Evolutionary conservation across 1,140 invertebrate genomes (phyloP).

Genomic region (Carcinoscorpius rotundicauda): DNA sequence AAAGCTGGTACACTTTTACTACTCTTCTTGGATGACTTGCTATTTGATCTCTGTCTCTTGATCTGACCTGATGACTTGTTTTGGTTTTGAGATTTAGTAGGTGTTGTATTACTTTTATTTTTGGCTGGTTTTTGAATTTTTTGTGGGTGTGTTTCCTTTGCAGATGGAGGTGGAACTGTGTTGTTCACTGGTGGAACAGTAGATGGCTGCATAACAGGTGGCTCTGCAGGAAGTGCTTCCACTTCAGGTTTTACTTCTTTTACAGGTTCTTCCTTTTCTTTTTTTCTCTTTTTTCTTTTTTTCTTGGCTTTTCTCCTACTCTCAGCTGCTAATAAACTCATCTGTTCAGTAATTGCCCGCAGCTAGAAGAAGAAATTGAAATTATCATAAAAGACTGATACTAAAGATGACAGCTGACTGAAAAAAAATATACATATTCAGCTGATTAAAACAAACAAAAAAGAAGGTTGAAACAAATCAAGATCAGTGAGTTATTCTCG

Average conservation of each 20-base stretch:
- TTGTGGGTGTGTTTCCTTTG: slow-evolving; percentile 20
- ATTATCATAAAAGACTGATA: too few relatives aligned
- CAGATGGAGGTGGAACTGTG: slow-evolving; percentile 22
- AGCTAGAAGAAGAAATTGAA: slow-evolving; percentile 30
- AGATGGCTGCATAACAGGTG: slow-evolving; percentile 3
- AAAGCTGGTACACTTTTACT: slow-evolving; percentile 38
- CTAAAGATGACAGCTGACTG: too few relatives aligned
- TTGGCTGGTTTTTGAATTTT: slow-evolving; percentile 21
- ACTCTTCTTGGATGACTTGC: slow-evolving; percentile 28
- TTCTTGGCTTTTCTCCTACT: slow-evolving; percentile 39
- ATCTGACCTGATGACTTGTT: slow-evolving; percentile 26
- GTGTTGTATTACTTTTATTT: slow-evolving; percentile 6
- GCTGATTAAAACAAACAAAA: too few relatives aligned
- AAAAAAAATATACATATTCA: too few relatives aligned
- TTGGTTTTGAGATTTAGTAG: slow-evolving; percentile 15
- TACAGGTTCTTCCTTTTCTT: slow-evolving; percentile 20
- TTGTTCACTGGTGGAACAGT: slow-evolving; percentile 20
- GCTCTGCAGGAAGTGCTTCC: slow-evolving; percentile 24
- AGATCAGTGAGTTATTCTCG: too few relatives aligned
- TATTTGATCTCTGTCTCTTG: slow-evolving; percentile 28
- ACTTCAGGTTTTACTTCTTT: slow-evolving; percentile 34
- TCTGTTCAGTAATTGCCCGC: slow-evolving; percentile 22
- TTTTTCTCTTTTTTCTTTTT: slow-evolving; percentile 49
- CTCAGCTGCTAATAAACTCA: slow-evolving; percentile 24
- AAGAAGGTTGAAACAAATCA: too few relatives aligned